Conservation (phyloP, 2,113 vertebrate genomes). For the Hypanus sabinus region DNA sequence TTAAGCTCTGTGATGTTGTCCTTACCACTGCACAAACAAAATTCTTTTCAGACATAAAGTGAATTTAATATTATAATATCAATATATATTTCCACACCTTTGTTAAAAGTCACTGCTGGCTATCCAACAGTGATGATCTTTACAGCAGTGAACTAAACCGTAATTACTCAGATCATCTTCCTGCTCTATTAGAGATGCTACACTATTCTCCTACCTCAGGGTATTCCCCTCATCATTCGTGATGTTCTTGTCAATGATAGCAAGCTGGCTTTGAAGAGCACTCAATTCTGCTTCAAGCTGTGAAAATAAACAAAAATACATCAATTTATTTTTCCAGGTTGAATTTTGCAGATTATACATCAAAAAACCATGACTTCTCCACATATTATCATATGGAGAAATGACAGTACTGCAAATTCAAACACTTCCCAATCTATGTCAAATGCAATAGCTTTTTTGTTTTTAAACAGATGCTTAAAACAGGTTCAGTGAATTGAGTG, state of each 20-base stretch:
- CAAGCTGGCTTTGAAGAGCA: slow-evolving; percentile 54
- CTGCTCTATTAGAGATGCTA: neutral
- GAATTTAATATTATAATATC: too few species aligned
- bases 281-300: slow-evolving; percentile 64
- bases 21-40: too few species aligned
- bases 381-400: neutral
- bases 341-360: neutral
- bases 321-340: slow-evolving; percentile 39
- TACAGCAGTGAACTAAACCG: neutral
- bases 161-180: neutral
- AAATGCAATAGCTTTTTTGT: neutral
- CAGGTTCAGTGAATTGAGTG: neutral
- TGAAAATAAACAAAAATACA: slow-evolving; percentile 38
- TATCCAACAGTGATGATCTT: neutral
- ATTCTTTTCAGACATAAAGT: too few species aligned
- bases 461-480: neutral
- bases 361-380: neutral
- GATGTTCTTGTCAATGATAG: slow-evolving; percentile 49
- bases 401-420: neutral
- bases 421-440: neutral
- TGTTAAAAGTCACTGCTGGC: neutral
- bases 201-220: slow-evolving; percentile 52
- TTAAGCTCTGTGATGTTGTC: too few species aligned
- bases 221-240: slow-evolving; percentile 53
- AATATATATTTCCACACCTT: neutral